Evolutionary conservation across 2,113 vertebrate genomes (phyloP).

Genomic region (Eurypyga helias): DNA sequence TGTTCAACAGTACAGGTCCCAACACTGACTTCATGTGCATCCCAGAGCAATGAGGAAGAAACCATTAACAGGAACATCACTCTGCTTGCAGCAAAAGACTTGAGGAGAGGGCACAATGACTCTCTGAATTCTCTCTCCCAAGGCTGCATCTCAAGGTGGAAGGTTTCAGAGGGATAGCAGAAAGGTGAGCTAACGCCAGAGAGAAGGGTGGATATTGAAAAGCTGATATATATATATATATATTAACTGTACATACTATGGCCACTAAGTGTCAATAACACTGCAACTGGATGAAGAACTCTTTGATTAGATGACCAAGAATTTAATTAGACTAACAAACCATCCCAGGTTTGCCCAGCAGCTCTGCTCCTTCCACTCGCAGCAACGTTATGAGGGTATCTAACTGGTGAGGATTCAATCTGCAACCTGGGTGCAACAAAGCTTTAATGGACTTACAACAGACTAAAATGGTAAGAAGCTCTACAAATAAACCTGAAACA

Average conservation of each 20-base stretch:
- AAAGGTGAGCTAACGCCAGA: neutral
- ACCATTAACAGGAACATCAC: neutral
- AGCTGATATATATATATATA: neutral
- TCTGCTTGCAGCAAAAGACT: neutral
- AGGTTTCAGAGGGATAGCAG: too few species aligned
- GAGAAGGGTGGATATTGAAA: neutral
- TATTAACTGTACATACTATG: neutral
- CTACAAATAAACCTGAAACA: neutral
- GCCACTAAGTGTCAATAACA: neutral
- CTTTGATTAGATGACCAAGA: neutral
- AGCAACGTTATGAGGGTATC: neutral
- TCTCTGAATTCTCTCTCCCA: neutral
- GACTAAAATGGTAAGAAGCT: neutral
- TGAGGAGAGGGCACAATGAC: neutral
- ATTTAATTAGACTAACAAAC: neutral
- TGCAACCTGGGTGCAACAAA: neutral
- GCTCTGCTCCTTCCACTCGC: neutral
- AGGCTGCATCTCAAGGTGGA: neutral
- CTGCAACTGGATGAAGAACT: neutral
- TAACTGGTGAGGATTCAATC: neutral
- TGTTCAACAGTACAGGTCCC: neutral
- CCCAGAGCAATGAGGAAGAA: neutral
- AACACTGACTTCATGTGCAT: rapidly evolving
- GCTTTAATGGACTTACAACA: neutral
- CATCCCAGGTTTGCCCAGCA: neutral